phyloP scores from a whole-genome alignment of 2,113 vertebrate species.

The Megalops atlanticus region DNA sequence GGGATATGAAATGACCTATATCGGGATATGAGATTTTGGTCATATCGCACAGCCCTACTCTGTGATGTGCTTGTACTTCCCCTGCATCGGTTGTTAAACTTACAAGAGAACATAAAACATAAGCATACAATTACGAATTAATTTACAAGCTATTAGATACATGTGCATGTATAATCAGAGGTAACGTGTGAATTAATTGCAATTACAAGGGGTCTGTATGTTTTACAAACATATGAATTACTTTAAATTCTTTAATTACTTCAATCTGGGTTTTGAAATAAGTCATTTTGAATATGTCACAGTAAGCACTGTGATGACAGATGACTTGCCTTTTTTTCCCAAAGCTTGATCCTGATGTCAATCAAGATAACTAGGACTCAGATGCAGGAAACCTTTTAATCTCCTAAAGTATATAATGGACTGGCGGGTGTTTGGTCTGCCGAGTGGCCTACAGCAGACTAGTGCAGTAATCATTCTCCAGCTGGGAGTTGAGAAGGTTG shows the following conservation, averaged over 20 bases:
- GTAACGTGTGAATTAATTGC: background rate
- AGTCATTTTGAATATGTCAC: background rate
- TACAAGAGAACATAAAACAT: background rate
- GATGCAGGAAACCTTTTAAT: conserved; percentile 26
- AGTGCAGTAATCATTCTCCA: conserved; percentile 17
- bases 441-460: conserved; percentile 16
- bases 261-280: conserved; percentile 12
- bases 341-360: conserved; percentile 32
- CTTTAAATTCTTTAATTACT: conserved; percentile 2
- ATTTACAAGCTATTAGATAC: background rate
- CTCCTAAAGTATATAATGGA: conserved; percentile 29
- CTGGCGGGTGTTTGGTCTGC: conserved; percentile 7
- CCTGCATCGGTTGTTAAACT: too few species aligned
- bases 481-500: conserved; percentile 11
- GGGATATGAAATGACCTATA: too few species aligned
- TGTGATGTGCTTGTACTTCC: too few species aligned
- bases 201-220: background rate
- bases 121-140: background rate
- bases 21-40: too few species aligned
- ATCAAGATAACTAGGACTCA: conserved; percentile 28
- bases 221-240: background rate
- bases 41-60: too few species aligned
- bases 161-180: background rate
- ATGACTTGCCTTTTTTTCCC: background rate
- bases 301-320: background rate